Conservation (phyloP, 2,797 vertebrate species). For the Tympanoctomys barrerae region DNA sequence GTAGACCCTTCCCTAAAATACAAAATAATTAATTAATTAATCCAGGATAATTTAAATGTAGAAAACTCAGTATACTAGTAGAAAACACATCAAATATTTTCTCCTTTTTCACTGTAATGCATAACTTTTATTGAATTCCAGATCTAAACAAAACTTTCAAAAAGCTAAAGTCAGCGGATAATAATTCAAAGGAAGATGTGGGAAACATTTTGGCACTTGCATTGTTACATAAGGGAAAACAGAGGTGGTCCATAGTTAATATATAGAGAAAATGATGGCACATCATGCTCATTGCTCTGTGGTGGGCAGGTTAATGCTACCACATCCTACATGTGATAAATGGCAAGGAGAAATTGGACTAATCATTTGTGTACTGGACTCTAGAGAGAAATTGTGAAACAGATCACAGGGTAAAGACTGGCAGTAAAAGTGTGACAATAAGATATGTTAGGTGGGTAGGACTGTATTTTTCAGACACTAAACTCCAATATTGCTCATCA, state of each 20-base stretch:
- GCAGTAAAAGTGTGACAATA: conserved; percentile 38
- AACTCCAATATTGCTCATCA: conserved; percentile 13
- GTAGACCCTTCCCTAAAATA: no score
- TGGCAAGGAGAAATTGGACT: neutral
- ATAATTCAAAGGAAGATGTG: neutral
- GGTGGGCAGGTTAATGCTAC: neutral
- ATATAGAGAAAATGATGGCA: neutral
- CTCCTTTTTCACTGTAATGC: neutral
- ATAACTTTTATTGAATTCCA: conserved; percentile 11
- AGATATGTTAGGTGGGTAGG: neutral
- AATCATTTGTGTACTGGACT: neutral
- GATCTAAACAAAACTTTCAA: neutral
- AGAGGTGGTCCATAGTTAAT: neutral
- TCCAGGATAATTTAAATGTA: neutral
- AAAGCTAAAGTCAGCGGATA: conserved; percentile 35
- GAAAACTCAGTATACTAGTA: neutral
- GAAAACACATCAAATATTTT: neutral
- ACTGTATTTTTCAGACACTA: conserved; percentile 39
- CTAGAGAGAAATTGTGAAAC: neutral
- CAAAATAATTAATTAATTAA: neutral
- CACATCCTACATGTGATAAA: neutral
- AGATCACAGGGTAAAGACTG: neutral
- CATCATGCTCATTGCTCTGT: neutral
- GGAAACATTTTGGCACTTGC: neutral
- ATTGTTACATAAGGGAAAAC: neutral